Evolutionary conservation across 2,113 vertebrate genomes (phyloP), one percentile per base, ranked within the genome.

Genomic region (Tyto alba): DNA sequence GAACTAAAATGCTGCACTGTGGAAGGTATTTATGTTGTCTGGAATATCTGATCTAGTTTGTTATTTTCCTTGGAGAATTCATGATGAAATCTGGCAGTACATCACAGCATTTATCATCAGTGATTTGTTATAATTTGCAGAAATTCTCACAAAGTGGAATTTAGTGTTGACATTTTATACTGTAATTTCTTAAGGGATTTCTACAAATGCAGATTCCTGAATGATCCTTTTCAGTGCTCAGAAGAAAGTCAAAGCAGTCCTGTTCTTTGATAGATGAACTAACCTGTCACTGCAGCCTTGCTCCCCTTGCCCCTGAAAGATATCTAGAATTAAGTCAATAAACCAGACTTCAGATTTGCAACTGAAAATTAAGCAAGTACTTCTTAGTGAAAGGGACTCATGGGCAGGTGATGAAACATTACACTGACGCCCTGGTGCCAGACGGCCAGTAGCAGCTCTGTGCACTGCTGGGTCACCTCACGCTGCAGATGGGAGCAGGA

Each of bases 61-160:
- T 64, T 78, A 16, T 81, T 88, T 87, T 79, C 92, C 94, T 91
- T 85, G 53, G 90, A 95, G 95, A 90, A 81, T 90, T 95, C 62
- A 11, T 66, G 12, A 89, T 82, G 77, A 93, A 89, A 91, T 79
- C 77, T 96, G 95, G 90, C 92, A 87, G 86, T 75, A 81, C 57
- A 85, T 91, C 87, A 85, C 41, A 75, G 80, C 72, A 72, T 93
- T 94, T 93, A 93, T 92, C 86, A 89, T 62, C 67, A 66, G 36
- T 69, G 63, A 85, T 95, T 94, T 95, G 73, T 93, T 94, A 53
- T 81, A 95, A 92, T 96, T 85, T 85, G 84, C 62, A 85, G 71
- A 88, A 85, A 90, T 90, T 95, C 66, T 95, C 53, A 92, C 77
- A 30, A 93, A 93, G 73, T 79, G 41, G 77, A 89, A 73, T 89